These are phyloP conservation scores for Chrysolina americana DNA, from an alignment of 2,888 invertebrate genomes.

Conservation along the genomic window DNA sequence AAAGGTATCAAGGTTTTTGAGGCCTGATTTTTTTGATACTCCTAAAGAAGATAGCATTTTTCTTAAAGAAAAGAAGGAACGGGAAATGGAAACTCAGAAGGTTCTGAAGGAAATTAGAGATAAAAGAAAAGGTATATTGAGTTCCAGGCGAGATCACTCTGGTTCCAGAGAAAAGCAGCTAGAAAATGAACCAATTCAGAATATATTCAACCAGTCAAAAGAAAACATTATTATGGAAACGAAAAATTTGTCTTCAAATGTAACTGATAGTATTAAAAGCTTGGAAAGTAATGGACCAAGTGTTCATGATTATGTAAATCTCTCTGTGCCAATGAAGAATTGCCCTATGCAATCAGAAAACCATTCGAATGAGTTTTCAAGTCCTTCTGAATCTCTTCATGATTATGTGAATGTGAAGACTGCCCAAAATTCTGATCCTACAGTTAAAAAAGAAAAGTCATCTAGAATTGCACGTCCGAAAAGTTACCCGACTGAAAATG, in stretches of 20 bases:
- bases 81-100: slow-evolving; percentile 80
- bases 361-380: slow-evolving; percentile 12
- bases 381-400: slow-evolving; percentile 48
- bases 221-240: slow-evolving; percentile 54
- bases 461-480: slow-evolving; percentile 73
- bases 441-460: slow-evolving; percentile 63
- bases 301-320: slow-evolving; percentile 63
- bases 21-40: slow-evolving; percentile 84
- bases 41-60: slow-evolving; percentile 76
- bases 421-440: slow-evolving; percentile 46
- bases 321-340: slow-evolving; percentile 44
- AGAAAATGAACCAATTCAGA: slow-evolving; percentile 35
- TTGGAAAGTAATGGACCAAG: slow-evolving; percentile 58
- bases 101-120: slow-evolving; percentile 79
- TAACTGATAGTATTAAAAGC: slow-evolving; percentile 64
- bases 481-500: slow-evolving; percentile 72
- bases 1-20: slow-evolving; percentile 81
- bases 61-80: slow-evolving; percentile 75
- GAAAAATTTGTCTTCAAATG: slow-evolving; percentile 59
- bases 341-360: slow-evolving; percentile 19
- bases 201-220: slow-evolving; percentile 41
- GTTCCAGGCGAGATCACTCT: slow-evolving; percentile 61
- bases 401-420: slow-evolving; percentile 62
- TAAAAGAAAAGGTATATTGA: slow-evolving; percentile 69
- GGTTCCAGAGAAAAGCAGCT: slow-evolving; percentile 58